These are phyloP conservation scores for Prionace glauca DNA, from an alignment of 2,797 vertebrate species.

Conservation along the genomic window DNA sequence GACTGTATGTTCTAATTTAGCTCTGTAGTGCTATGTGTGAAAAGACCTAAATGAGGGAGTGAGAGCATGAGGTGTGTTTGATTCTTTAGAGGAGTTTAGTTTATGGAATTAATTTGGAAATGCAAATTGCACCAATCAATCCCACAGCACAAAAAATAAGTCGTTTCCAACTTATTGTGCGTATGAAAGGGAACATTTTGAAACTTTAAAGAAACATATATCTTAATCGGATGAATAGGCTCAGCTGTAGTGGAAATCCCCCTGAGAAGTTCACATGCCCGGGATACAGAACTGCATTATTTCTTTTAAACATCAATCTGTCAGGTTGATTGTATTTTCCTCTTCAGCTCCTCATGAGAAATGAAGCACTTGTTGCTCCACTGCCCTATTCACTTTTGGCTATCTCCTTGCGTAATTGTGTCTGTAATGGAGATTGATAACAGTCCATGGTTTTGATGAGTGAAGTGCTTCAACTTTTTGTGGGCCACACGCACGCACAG, in stretches of 20 bases:
- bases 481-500: background rate
- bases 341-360: background rate
- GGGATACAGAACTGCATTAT: background rate
- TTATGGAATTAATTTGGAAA: background rate
- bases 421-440: background rate
- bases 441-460: background rate
- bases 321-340: background rate
- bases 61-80: background rate
- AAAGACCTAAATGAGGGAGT: background rate
- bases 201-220: conserved; percentile 4
- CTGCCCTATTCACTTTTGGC: background rate
- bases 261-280: background rate
- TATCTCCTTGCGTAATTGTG: background rate
- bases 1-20: background rate
- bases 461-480: background rate
- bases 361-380: background rate
- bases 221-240: background rate
- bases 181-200: background rate
- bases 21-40: background rate
- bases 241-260: background rate
- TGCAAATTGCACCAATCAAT: background rate
- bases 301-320: background rate
- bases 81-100: background rate
- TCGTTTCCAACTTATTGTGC: background rate
- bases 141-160: background rate